Evolutionary conservation across 2,888 invertebrate genomes (phyloP).

Genomic region (Chelonus formosanus): DNA sequence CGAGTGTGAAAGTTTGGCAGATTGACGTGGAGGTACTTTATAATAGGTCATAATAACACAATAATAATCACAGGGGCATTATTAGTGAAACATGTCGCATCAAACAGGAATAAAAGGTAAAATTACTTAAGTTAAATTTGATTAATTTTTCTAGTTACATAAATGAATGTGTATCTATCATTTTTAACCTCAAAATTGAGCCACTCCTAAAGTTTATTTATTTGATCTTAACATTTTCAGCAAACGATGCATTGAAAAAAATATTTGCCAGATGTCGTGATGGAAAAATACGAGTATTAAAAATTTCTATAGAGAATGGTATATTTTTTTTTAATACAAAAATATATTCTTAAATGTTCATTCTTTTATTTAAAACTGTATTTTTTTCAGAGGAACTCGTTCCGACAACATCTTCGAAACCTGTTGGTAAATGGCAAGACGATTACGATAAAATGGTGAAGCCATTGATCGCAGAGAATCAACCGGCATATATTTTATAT

Average conservation of each 20-base stretch:
- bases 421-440: conserved; percentile 82
- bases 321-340: conserved; percentile 51
- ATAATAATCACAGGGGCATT: background rate
- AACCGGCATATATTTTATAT: conserved; percentile 88
- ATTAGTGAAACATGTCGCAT: conserved; percentile 76
- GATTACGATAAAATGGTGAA: conserved; percentile 82
- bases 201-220: no score
- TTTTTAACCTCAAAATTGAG: conserved; percentile 17
- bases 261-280: conserved; percentile 84
- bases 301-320: conserved; percentile 90
- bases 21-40: background rate
- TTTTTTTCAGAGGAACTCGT: conserved; percentile 76
- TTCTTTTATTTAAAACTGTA: conserved; percentile 2
- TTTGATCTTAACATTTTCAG: conserved; percentile 67
- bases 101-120: conserved; percentile 90
- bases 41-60: no score
- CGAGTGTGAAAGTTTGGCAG: background rate
- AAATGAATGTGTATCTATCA: conserved; percentile 22
- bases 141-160: conserved; percentile 42
- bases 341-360: conserved; percentile 3
- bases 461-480: conserved; percentile 77
- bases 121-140: background rate
- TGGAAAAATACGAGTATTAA: conserved; percentile 81
- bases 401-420: conserved; percentile 73
- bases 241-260: conserved; percentile 82